phyloP scores from a whole-genome alignment of 2,797 vertebrate species.

The Adelosebastes latens region DNA sequence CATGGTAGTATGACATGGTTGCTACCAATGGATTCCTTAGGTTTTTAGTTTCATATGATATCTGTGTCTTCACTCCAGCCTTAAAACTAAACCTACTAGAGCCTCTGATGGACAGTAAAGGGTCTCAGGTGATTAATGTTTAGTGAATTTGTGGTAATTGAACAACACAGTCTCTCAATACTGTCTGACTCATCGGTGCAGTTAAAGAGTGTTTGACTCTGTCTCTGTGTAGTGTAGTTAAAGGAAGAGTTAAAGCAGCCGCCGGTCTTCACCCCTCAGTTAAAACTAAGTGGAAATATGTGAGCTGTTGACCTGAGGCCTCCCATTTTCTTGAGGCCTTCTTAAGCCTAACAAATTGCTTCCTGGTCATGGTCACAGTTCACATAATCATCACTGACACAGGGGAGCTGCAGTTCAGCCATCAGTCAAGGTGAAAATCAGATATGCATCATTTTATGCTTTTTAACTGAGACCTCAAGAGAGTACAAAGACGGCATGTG shows the following conservation, averaged over 20 bases:
- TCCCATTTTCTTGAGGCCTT: slow-evolving; percentile 48
- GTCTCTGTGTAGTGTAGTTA: slow-evolving; percentile 3
- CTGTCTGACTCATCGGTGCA: background rate
- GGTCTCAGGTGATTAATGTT: background rate
- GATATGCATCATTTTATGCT: slow-evolving; percentile 36
- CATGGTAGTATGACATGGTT: too few relatives aligned
- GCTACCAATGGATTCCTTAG: too few relatives aligned
- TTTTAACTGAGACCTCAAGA: slow-evolving; percentile 11
- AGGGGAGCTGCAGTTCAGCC: slow-evolving; percentile 33
- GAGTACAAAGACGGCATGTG: background rate
- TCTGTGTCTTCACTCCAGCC: too few relatives aligned
- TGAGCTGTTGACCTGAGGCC: slow-evolving; percentile 64
- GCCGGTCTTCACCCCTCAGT: slow-evolving; percentile 52
- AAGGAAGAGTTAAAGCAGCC: slow-evolving; percentile 14
- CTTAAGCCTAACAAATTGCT: slow-evolving; percentile 76
- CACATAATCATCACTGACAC: slow-evolving; percentile 60
- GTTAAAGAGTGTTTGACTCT: slow-evolving; percentile 31
- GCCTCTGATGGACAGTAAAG: too few relatives aligned
- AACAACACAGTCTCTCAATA: background rate
- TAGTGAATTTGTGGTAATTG: background rate
- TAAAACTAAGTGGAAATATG: slow-evolving; percentile 66
- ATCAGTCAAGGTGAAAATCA: slow-evolving; percentile 57
- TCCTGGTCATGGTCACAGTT: slow-evolving; percentile 79
- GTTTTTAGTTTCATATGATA: too few relatives aligned
- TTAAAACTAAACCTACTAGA: too few relatives aligned